Conservation (phyloP, 2,888 invertebrate genomes). For the Trimorus sp. region DNA sequence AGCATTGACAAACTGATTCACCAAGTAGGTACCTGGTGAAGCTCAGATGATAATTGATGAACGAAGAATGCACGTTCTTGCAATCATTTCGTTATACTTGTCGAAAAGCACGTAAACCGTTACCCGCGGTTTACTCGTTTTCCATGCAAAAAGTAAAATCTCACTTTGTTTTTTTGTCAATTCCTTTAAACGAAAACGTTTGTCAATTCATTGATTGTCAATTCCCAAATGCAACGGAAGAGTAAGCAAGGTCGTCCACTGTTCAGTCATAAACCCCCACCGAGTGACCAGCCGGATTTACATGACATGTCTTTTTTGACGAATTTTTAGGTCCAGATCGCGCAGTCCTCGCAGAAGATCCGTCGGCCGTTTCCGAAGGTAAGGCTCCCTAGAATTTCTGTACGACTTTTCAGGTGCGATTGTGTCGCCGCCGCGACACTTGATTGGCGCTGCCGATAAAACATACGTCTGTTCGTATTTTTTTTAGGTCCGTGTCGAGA, state of each 20-base stretch:
- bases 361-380: conserved; percentile 75
- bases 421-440: conserved; percentile 67
- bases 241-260: conserved; percentile 47
- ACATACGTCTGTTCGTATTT: conserved; percentile 74
- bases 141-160: too few species aligned
- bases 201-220: conserved; percentile 1
- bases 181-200: not conserved
- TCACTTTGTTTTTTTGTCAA: not conserved
- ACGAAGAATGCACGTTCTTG: conserved; percentile 68
- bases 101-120: not conserved
- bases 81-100: conserved; percentile 37
- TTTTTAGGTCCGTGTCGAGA: conserved; percentile 78
- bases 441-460: conserved; percentile 70
- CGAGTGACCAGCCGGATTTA: conserved; percentile 69
- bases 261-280: conserved; percentile 60
- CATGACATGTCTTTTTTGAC: conserved; percentile 72
- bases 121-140: too few species aligned
- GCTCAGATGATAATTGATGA: conserved; percentile 63
- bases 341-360: conserved; percentile 75
- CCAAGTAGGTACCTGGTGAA: conserved; percentile 75
- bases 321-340: conserved; percentile 78
- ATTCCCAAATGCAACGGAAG: conserved; percentile 25
- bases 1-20: conserved; percentile 68
- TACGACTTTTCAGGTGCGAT: conserved; percentile 74
- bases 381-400: conserved; percentile 65